Evolutionary conservation across 2,113 vertebrate genomes (phyloP).

Genomic region (pig (Sus scrofa)): T2T-Sscrofa CM000820.6:121028501-121029000

Average conservation of each 20-base stretch:
- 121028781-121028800: background rate
- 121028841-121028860: background rate
- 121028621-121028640: background rate
- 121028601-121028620: background rate
- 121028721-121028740: background rate
- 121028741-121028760: background rate
- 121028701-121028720: conserved; percentile 16
- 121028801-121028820: background rate
- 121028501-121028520: background rate
- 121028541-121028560: background rate
- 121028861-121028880: too few species aligned
- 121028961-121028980: too few species aligned
- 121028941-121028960: too few species aligned
- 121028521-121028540: background rate
- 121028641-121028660: background rate
- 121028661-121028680: background rate
- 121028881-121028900: too few species aligned
- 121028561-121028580: background rate
- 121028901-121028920: too few species aligned
- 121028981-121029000: too few species aligned
- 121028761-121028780: background rate
- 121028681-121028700: background rate
- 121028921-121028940: too few species aligned
- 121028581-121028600: background rate
- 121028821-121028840: background rate